Base-by-base conservation (phyloP, 2,797 vertebrate species). In the Myotis vivesi region DNA sequence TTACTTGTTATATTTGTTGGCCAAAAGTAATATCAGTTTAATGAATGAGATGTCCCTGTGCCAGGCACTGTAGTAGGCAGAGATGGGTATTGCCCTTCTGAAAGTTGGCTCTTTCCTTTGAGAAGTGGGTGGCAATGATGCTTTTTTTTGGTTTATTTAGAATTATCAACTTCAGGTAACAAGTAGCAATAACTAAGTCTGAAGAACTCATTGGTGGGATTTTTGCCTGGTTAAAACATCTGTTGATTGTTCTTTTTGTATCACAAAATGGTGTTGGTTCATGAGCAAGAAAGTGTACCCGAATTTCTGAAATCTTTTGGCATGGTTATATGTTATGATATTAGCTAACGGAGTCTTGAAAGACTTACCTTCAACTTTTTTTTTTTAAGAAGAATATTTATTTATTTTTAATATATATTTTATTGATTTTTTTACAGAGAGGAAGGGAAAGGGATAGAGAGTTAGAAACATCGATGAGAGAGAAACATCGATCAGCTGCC, bases 321-420 rank as follows among this genome's bases (percentile, higher is more conserved):
- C 25, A 17, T 23, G 7, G 28, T 89, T 83, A 22, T 64, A 86
- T 75, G 20, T 82, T 77, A 33, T 30, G 16, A 10, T 19, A 46
- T 71, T 73, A 68, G n/a, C 22, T 94, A 85, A 38, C 36, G 25
- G 57, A 69, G 68, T 82, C 38, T 77, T 77, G 62, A 94, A 95
- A 95, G 28, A 80, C 46, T 46, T 33, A 72, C 1, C 41, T 87
- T 94, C 23, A 64, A 22, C 33, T 85, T 92, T 76, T 92, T 41
- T 41, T 41, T 41, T 41, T 41, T 41, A 41, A 41, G 41, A 41
- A 41, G 41, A 41, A 41, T 41, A 1, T 41, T 41, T 41, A 8
- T 41, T 8, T 41, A 8, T 41, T 41, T 41, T 41, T 41, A 41
- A 41, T 41, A 41, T 41, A 41, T 41, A 41, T 41, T 41, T 41